Evolutionary conservation across 2,113 vertebrate genomes (phyloP).

Genomic region (Motacilla alba): DNA sequence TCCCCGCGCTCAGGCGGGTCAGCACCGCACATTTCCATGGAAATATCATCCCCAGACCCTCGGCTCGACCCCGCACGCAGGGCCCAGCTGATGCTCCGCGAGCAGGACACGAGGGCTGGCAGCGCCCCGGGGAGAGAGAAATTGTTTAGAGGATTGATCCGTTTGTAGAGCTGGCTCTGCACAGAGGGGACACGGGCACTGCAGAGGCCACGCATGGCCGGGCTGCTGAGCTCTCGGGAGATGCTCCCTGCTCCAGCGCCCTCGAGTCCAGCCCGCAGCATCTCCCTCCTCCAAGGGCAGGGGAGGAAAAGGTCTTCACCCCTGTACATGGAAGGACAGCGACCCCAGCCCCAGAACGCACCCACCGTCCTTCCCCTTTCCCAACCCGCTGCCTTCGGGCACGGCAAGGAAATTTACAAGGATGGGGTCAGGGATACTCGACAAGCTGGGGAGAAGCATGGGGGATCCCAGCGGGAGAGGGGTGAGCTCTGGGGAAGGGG

Average conservation of each 20-base stretch:
- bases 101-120: neutral
- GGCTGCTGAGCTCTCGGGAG: neutral
- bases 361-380: neutral
- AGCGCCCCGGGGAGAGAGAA: neutral
- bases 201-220: neutral
- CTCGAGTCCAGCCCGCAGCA: neutral
- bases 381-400: neutral
- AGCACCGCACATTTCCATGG: neutral
- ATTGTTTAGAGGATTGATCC: neutral
- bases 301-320: neutral
- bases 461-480: accelerated
- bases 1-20: neutral
- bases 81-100: neutral
- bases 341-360: neutral
- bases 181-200: neutral
- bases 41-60: neutral
- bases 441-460: neutral
- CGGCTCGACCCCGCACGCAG: neutral
- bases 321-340: neutral
- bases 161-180: neutral
- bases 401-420: neutral
- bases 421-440: neutral
- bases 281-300: neutral
- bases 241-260: neutral
- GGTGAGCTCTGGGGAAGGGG: neutral